These are phyloP conservation scores for Volucella inflata DNA, from an alignment of 2,888 invertebrate species.

Conservation along the genomic window DNA sequence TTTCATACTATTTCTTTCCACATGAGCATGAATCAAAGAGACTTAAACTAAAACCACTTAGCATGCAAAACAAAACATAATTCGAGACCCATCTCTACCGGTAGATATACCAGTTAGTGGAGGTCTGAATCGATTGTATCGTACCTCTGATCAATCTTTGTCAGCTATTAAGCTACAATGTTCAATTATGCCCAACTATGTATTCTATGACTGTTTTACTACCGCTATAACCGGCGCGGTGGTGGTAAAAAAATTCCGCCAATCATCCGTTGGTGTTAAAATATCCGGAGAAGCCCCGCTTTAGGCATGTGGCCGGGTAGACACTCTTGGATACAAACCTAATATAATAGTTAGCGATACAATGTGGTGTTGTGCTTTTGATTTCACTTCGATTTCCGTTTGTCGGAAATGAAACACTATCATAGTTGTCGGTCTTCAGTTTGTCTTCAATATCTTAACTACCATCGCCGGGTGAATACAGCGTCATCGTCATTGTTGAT, in stretches of 20 bases:
- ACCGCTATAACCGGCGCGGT: conserved; percentile 9
- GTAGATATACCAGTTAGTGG: no score
- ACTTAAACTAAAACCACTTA: no score
- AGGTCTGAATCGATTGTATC: no score
- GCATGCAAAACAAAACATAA: no score
- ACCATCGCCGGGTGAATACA: no score
- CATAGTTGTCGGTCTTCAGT: not conserved
- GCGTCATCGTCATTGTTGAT: conserved; percentile 3
- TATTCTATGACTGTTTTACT: conserved; percentile 26
- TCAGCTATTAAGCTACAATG: no score
- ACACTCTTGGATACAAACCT: not conserved
- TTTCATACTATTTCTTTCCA: not conserved
- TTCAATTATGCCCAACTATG: not conserved
- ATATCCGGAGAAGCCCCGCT: not conserved
- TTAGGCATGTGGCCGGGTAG: conserved; percentile 14
- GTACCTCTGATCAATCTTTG: no score
- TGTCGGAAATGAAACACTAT: not conserved
- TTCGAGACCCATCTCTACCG: no score
- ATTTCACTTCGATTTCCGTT: conserved; percentile 25
- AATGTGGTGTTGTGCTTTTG: conserved; percentile 18
- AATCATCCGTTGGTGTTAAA: conserved; percentile 16
- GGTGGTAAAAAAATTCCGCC: conserved; percentile 53
- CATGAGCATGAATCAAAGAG: not conserved
- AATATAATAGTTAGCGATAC: conserved; percentile 17
- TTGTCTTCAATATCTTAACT: no score